phyloP scores from a whole-genome alignment of 2,113 vertebrate genomes.

The Macquaria ambigua region DNA sequence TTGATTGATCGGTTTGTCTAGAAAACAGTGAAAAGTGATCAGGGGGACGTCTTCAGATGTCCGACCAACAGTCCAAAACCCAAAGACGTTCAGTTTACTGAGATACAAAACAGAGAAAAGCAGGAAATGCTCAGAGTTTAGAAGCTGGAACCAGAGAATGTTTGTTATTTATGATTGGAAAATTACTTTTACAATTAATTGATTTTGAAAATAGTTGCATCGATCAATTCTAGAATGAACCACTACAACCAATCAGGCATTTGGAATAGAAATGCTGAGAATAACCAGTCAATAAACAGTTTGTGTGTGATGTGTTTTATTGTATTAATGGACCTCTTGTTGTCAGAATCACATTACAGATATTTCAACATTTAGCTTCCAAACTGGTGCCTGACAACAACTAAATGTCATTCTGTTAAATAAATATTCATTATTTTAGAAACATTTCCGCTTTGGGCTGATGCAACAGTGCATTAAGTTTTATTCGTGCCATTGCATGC shows the following conservation, averaged over 20 bases:
- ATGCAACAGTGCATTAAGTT: constrained; percentile 26
- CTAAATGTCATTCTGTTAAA: constrained; percentile 31
- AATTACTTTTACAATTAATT: too few relatives aligned
- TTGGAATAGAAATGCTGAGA: neutral
- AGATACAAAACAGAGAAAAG: too few relatives aligned
- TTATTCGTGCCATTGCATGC: constrained; percentile 24
- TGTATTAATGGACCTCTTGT: neutral
- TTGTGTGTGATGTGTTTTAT: neutral
- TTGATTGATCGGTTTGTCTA: too few relatives aligned
- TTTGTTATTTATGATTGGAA: too few relatives aligned
- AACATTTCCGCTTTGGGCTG: constrained; percentile 20
- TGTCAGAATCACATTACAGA: neutral
- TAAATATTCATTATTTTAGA: constrained; percentile 52
- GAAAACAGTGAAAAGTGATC: neutral
- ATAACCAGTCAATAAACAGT: neutral
- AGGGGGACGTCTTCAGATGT: neutral
- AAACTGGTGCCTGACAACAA: neutral
- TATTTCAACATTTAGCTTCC: neutral
- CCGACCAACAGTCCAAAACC: neutral
- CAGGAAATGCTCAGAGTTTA: neutral
- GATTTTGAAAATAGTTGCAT: too few relatives aligned
- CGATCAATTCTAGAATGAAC: neutral
- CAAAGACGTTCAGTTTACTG: neutral
- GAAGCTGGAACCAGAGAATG: neutral
- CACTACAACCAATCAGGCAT: too few relatives aligned